Conservation (phyloP, 1,140 invertebrate species). For the Heliothis subflexa region DNA sequence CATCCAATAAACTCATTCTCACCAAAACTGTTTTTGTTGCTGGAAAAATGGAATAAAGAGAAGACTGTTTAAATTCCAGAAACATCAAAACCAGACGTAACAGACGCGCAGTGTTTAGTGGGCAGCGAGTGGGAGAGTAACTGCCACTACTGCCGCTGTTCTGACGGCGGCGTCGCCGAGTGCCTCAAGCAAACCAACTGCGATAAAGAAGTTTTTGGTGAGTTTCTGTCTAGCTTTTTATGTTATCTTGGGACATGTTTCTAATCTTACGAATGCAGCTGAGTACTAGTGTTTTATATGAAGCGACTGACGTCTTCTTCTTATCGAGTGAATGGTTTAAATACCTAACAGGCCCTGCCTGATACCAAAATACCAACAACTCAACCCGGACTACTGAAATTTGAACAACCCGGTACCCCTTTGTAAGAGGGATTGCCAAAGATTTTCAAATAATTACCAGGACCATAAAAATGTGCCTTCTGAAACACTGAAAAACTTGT, state of each 20-base stretch:
- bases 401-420: too few species aligned
- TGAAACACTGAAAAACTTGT: too few species aligned
- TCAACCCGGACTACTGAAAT: too few species aligned
- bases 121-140: conserved; percentile 66
- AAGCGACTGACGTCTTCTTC: too few species aligned
- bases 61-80: conserved; percentile 10
- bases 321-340: too few species aligned
- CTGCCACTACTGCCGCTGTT: conserved; percentile 65
- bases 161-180: conserved; percentile 54
- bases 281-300: too few species aligned
- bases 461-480: too few species aligned
- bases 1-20: too few species aligned
- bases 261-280: neutral
- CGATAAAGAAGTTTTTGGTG: conserved; percentile 43
- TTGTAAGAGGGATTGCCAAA: too few species aligned
- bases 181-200: conserved; percentile 54
- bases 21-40: neutral
- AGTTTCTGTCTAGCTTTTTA: neutral
- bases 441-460: too few species aligned
- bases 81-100: neutral
- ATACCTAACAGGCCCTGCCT: too few species aligned
- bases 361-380: too few species aligned
- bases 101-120: conserved; percentile 56
- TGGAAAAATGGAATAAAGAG: neutral
- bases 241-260: neutral